phyloP scores from a whole-genome alignment of 2,113 vertebrate genomes.

The Rhagologus leucostigma region DNA sequence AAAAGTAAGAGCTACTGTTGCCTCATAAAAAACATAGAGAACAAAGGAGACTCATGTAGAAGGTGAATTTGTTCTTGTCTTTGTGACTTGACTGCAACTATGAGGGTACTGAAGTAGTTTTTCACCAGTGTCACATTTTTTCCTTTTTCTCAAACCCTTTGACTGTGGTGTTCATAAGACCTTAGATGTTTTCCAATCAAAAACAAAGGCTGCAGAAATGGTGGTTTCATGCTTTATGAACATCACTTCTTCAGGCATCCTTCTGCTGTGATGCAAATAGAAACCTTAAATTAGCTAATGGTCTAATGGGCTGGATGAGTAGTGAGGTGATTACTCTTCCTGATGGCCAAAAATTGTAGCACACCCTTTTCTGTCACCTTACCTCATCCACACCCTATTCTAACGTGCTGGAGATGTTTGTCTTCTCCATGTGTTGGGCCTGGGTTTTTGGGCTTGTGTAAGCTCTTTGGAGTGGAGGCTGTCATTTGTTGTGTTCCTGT shows the following conservation, averaged over 20 bases:
- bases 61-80: neutral
- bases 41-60: neutral
- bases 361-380: conserved; percentile 46
- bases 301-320: neutral
- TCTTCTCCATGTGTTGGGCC: neutral
- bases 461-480: neutral
- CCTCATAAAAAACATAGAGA: neutral
- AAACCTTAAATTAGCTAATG: conserved; percentile 44
- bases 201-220: neutral
- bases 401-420: conserved; percentile 11
- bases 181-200: neutral
- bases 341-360: conserved; percentile 16
- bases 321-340: conserved; percentile 36
- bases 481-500: neutral
- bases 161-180: neutral
- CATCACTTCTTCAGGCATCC: neutral
- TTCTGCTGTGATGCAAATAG: conserved; percentile 28
- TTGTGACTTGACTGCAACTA: fast-evolving
- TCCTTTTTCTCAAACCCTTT: neutral
- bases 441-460: neutral
- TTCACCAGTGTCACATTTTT: neutral
- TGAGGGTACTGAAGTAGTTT: neutral
- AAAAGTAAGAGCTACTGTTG: neutral
- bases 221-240: neutral
- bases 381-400: conserved; percentile 25